Evolutionary conservation across 1,140 invertebrate species (phyloP), one percentile per base, ranked within the genome.

Genomic region (Leptoteleia sp.): DNA sequence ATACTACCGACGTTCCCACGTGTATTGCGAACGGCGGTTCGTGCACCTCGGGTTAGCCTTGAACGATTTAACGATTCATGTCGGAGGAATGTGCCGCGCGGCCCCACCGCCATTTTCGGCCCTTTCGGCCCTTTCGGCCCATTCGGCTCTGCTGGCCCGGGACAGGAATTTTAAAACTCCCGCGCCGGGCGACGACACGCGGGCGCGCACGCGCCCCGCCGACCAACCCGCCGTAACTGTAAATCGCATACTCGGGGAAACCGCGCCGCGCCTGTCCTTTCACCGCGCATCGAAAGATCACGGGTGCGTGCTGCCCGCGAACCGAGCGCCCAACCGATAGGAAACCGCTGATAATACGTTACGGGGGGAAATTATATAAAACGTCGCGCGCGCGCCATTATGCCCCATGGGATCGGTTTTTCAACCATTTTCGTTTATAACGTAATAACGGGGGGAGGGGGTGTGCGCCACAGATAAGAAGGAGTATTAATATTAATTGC

Each of bases 31-130:
- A n/a, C 29, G 38, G 7, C 35, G 37, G 13, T 38, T 27, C 35
- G 54, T 61, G 35, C 33, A 64, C 25, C 19, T 13, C 35, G 8
- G 16, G n/a, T n/a, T 37, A 61, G 64, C 68, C 72, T 81, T 79
- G 76, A 59, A 40, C 71, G 27, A 81, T 81, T 84, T 81, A 62
- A 67, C 70, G 71, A 82, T 79, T 76, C 65, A 70, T 31, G 43
- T 68, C 40, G 15, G 11, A 70, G 43, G 76, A 81, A 81, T 80
- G 73, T 70, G 50, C 47, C 2, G 2, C 40, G 13, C n/a, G n/a
- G n/a, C n/a, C n/a, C 16, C 13, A 27, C 8, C 37, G 62, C 48
- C 62, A 54, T 67, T 67, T 67, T 67, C 13, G 62, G 61, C 17
- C 48, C 45, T 42, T 45, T 61, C n/a, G 43, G 19, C 12, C 19